phyloP scores from a whole-genome alignment of 1,140 invertebrate genomes.

The Lepidotrigona ventralis region DNA sequence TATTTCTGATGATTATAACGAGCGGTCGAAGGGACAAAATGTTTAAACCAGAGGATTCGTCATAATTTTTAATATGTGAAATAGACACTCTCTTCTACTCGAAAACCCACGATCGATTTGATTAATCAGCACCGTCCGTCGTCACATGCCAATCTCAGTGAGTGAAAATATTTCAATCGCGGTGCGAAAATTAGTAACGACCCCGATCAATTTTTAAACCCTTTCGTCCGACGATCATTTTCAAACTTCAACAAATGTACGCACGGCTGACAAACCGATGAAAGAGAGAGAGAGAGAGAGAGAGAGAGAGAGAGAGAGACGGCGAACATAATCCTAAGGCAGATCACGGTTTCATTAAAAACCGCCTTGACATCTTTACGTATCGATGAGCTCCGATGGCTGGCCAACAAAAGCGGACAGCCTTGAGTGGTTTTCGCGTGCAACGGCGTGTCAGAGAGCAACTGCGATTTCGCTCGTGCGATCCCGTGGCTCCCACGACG shows the following conservation, averaged over 20 bases:
- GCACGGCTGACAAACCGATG: not conserved
- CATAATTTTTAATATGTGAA: too few species aligned
- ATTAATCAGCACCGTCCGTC: too few species aligned
- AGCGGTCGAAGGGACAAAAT: too few species aligned
- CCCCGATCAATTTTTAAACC: too few species aligned
- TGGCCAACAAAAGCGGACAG: constrained; percentile 40
- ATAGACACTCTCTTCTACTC: too few species aligned
- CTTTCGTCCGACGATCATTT: too few species aligned
- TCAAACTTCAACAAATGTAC: not conserved
- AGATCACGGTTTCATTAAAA: constrained; percentile 31
- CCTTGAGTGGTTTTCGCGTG: constrained; percentile 36
- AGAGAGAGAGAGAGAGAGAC: not conserved
- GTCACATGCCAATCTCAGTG: too few species aligned
- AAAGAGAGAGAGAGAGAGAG: not conserved
- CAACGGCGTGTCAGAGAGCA: not conserved
- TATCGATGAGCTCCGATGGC: constrained; percentile 39
- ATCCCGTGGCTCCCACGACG: constrained; percentile 42
- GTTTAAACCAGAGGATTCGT: too few species aligned
- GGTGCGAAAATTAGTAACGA: too few species aligned
- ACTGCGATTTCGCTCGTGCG: constrained; percentile 20
- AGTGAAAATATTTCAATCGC: too few species aligned
- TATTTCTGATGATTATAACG: too few species aligned
- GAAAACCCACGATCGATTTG: too few species aligned
- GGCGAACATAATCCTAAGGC: not conserved
- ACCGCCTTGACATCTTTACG: constrained; percentile 54